These are phyloP conservation scores for Nesidiocoris tenuis DNA, from an alignment of 2,888 invertebrate genomes.

Conservation along the genomic window DNA sequence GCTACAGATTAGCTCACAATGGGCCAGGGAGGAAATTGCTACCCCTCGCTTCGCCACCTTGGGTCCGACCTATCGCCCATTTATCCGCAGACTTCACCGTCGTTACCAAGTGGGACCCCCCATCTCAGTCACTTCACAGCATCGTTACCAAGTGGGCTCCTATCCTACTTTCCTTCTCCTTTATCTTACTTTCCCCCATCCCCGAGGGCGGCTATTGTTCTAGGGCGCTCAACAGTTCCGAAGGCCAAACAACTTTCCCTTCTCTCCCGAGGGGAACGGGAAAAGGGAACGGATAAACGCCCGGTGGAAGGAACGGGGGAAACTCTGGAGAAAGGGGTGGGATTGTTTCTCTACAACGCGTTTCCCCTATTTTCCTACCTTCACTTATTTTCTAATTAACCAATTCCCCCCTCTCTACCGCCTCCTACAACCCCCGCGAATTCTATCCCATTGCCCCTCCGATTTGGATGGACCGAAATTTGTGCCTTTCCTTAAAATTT, in stretches of 20 bases:
- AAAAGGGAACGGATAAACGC: no score
- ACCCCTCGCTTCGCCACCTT: conserved; percentile 45
- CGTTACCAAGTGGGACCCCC: conserved; percentile 21
- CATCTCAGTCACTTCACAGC: conserved; percentile 19
- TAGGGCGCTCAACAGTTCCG: conserved; percentile 40
- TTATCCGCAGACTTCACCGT: conserved; percentile 45
- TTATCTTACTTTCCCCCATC: background rate
- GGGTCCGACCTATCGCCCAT: conserved; percentile 35
- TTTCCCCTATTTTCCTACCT: conserved; percentile 3
- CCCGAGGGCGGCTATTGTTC: conserved; percentile 29
- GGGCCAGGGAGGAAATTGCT: conserved; percentile 47
- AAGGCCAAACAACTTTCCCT: conserved; percentile 34
- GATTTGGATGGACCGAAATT: no score
- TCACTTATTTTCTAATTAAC: conserved; percentile 32
- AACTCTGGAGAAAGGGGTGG: background rate
- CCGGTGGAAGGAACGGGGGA: background rate
- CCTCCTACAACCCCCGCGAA: no score
- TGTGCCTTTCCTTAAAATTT: no score
- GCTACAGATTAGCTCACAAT: conserved; percentile 47
- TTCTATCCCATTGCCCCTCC: no score
- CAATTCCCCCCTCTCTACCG: conserved; percentile 28
- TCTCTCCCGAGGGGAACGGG: background rate
- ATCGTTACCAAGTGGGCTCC: conserved; percentile 2
- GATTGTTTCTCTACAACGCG: conserved; percentile 11
- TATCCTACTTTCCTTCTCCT: background rate